Conservation (phyloP, 1,140 invertebrate genomes). For the Pseudobourletiella spinata region DNA sequence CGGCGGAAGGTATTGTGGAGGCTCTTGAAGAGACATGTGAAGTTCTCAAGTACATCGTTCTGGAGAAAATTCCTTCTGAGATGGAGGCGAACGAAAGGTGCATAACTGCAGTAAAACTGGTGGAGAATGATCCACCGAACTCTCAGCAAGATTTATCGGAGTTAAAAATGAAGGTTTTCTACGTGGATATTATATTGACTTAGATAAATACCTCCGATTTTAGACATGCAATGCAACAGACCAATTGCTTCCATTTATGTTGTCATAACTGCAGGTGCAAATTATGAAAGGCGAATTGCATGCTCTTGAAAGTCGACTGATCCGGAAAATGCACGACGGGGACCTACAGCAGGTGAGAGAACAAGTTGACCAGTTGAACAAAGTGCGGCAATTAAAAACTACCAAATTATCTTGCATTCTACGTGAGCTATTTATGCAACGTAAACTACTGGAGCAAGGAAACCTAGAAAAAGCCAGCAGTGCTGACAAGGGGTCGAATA, state of each 20-base stretch:
- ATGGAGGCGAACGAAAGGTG: background rate
- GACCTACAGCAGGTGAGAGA: background rate
- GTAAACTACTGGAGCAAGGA: background rate
- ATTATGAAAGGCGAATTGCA: background rate
- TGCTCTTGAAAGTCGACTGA: background rate
- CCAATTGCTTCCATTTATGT: background rate
- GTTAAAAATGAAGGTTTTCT: constrained; percentile 2
- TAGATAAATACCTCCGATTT: background rate
- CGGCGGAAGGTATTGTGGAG: background rate
- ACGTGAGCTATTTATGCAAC: background rate
- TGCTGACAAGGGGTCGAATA: background rate
- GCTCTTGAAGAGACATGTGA: background rate
- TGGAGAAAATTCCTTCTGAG: background rate
- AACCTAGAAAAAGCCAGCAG: background rate
- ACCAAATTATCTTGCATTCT: background rate
- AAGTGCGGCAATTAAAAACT: background rate
- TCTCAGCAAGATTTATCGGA: background rate
- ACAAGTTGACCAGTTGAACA: background rate
- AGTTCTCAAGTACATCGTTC: background rate
- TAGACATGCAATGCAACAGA: no score
- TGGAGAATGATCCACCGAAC: background rate
- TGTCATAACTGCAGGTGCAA: background rate
- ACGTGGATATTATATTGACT: no score
- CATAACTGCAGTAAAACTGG: background rate
- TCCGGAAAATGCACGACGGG: background rate